phyloP scores from a whole-genome alignment of 2,113 vertebrate genomes.

The Chaetorhynchus papuensis region DNA sequence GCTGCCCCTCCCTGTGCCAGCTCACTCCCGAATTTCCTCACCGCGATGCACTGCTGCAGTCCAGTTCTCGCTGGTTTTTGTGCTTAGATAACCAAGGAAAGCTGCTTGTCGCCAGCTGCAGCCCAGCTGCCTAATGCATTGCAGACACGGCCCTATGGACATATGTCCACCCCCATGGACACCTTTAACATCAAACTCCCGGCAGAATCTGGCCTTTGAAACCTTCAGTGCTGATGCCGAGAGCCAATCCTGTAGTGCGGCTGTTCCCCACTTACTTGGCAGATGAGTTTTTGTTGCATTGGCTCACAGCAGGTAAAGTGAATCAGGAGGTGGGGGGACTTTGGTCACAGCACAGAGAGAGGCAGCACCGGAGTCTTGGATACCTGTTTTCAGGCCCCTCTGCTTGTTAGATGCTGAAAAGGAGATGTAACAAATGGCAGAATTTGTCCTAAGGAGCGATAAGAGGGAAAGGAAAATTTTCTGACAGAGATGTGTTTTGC shows the following conservation, averaged over 20 bases:
- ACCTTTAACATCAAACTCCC: background rate
- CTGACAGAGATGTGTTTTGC: background rate
- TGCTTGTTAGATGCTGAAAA: background rate
- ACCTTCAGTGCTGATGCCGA: background rate
- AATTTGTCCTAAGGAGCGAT: background rate
- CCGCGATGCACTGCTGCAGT: fast-evolving
- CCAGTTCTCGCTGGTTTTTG: background rate
- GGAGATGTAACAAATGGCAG: background rate
- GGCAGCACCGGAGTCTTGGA: background rate
- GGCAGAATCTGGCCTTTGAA: background rate
- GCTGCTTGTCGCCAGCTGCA: background rate
- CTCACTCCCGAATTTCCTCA: background rate
- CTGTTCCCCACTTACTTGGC: fast-evolving
- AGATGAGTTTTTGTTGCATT: background rate
- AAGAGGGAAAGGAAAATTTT: background rate
- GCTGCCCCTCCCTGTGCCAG: background rate
- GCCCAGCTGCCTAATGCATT: fast-evolving
- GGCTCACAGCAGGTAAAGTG: background rate
- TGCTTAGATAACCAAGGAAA: fast-evolving
- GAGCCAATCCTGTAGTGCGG: background rate
- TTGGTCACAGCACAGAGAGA: fast-evolving
- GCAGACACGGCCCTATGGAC: fast-evolving
- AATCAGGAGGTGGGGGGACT: background rate
- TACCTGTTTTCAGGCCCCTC: background rate
- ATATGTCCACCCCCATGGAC: fast-evolving